Percentiles rank a stretch among this genome's conserved stretches.
Conservation (phyloP, 1,140 invertebrate species). For the Theocolax elegans region DNA sequence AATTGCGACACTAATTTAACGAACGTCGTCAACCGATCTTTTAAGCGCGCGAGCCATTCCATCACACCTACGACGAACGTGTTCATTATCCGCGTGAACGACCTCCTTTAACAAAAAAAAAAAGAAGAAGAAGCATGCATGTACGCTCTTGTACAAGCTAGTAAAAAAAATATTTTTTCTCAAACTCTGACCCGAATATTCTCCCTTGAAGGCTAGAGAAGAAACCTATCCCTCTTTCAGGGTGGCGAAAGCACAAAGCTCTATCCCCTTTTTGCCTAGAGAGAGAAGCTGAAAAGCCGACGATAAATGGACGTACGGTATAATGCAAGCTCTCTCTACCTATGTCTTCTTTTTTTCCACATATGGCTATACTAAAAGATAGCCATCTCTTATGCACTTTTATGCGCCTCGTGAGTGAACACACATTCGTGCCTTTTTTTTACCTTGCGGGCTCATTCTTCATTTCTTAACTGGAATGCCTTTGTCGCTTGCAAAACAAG, state of each 20-base stretch:
- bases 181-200: constrained; percentile 29
- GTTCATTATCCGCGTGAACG: not conserved
- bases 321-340: no score
- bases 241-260: constrained; percentile 57
- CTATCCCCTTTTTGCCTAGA: not conserved
- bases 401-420: constrained; percentile 51
- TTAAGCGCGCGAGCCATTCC: no score
- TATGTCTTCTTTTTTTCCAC: no score
- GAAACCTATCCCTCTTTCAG: constrained; percentile 15
- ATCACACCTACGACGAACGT: not conserved
- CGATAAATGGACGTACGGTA: constrained; percentile 60
- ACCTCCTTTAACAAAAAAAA: constrained; percentile 13
- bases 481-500: constrained; percentile 32
- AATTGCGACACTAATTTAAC: no score
- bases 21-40: no score
- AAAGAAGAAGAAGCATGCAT: not conserved
- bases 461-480: constrained; percentile 38
- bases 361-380: no score
- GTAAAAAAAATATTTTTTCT: constrained; percentile 23
- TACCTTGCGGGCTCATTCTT: constrained; percentile 23
- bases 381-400: constrained; percentile 67
- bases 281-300: constrained; percentile 55
- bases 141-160: no score
- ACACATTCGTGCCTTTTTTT: not conserved
- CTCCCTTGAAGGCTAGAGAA: constrained; percentile 1